Evolutionary conservation across 64 coral and sea anemone species (phyloP), one percentile per base, ranked within the genome.

Genomic region (Stichodactyla helianthus): DNA sequence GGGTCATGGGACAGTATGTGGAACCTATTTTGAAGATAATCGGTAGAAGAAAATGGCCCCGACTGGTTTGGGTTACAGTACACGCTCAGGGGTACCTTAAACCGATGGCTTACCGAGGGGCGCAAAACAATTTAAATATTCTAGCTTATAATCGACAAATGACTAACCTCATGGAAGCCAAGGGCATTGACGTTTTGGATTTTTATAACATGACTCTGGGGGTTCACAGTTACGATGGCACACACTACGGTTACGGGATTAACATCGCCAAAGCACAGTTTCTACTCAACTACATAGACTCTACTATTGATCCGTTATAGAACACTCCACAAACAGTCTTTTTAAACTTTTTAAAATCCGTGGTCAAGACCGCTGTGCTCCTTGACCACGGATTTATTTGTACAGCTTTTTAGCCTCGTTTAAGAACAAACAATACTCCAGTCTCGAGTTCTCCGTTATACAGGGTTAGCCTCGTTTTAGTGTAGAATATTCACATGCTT

Each of bases 11-110:
- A 6, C 1, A 91, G 7, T 88, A 87, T 35, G 52, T 94, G 6
- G 93, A 94, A 22, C 93, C 93, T 6, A 87, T 94, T 10, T 71
- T 94, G 16, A 8, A 84, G 12, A 51, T 94, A 1, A 57, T 91
- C 19, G 86, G 74, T 35, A 11, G n/a, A 11, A 18, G 83, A 35
- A 87, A 59, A 4, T 94, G 89, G 93, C 93, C 93, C 10, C 70
- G 82, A 67, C 65, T 94, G 15, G 20, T 94, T 17, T 94, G 89
- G 93, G 53, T 88, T 17, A 88, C 93, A 26, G 57, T 77, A 14
- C 93, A 94, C 77, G 93, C 93, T 6, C 85, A 85, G 20, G 93
- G 89, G 17, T 89, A 74, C 14, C 86, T 94, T 10, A 91, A 95
- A 54, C 86, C 86, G 53, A 70, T 52, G 56, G 60, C 74, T 7